Evolutionary conservation across 2,888 invertebrate species (phyloP).

Genomic region (Diaphora mendica): DNA sequence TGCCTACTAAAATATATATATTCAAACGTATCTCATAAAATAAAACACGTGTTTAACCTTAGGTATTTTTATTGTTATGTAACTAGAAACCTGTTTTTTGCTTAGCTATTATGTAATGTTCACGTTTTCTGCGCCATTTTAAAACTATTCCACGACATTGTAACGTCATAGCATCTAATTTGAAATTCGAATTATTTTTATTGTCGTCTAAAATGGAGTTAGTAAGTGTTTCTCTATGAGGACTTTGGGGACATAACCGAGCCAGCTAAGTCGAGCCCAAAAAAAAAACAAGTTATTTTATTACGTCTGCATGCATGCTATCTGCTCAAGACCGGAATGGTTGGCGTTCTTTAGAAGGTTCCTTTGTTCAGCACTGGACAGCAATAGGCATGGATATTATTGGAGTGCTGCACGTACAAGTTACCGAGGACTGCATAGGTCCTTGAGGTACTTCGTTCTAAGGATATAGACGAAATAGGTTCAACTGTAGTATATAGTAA

Average conservation of each 20-base stretch:
- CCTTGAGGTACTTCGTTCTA: not conserved
- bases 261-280: not conserved
- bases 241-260: not conserved
- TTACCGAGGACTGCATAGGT: not conserved
- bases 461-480: not conserved
- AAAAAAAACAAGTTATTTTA: too few relatives aligned
- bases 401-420: too few relatives aligned
- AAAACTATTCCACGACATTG: slow-evolving; percentile 22
- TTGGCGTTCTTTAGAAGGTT: not conserved
- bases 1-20: not conserved
- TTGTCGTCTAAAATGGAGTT: slow-evolving; percentile 6
- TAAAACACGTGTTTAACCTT: slow-evolving; percentile 27
- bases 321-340: not conserved
- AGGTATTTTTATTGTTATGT: slow-evolving; percentile 36
- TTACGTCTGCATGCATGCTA: not conserved
- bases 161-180: slow-evolving; percentile 33
- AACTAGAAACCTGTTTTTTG: slow-evolving; percentile 35
- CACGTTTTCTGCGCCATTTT: slow-evolving; percentile 34
- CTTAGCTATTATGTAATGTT: slow-evolving; percentile 32
- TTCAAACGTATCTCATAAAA: slow-evolving; percentile 11
- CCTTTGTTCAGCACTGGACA: not conserved
- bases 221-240: not conserved
- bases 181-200: not conserved
- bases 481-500: too few relatives aligned
- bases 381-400: too few relatives aligned